Conservation (phyloP, 2,113 vertebrate genomes). For the Sialia sialis region DNA sequence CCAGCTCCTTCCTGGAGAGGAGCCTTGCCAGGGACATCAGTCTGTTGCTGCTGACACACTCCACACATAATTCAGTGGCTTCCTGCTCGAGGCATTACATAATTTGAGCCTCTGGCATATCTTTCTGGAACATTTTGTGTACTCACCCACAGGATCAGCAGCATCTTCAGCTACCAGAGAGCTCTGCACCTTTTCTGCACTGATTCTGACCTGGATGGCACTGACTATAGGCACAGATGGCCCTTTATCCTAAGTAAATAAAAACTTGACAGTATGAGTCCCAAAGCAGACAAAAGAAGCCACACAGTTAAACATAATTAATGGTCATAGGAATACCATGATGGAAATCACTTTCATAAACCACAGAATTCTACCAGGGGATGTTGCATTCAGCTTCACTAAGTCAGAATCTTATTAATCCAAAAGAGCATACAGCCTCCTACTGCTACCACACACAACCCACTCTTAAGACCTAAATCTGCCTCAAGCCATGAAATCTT, state of each 20-base stretch:
- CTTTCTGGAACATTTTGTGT: not conserved
- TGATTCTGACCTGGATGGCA: not conserved
- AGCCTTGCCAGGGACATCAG: conserved; percentile 46
- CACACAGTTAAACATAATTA: not conserved
- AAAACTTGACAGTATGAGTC: not conserved
- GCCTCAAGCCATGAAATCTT: not conserved
- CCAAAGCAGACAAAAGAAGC: not conserved
- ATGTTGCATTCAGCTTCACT: not conserved
- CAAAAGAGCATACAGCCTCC: not conserved
- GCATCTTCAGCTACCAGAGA: not conserved
- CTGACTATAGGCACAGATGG: not conserved
- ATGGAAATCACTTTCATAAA: not conserved
- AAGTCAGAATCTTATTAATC: not conserved
- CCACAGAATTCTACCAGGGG: not conserved
- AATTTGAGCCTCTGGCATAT: conserved; percentile 25
- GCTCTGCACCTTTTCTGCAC: not conserved
- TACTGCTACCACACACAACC: not conserved
- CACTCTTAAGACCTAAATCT: not conserved
- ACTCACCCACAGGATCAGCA: not conserved
- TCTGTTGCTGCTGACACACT: conserved; percentile 30
- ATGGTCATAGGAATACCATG: not conserved
- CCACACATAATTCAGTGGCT: not conserved
- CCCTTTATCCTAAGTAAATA: not conserved
- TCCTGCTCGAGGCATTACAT: conserved; percentile 47
- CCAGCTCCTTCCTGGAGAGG: conserved; percentile 48